Evolutionary conservation across 2,888 invertebrate genomes (phyloP).

Genomic region (Belgica antarctica): DNA sequence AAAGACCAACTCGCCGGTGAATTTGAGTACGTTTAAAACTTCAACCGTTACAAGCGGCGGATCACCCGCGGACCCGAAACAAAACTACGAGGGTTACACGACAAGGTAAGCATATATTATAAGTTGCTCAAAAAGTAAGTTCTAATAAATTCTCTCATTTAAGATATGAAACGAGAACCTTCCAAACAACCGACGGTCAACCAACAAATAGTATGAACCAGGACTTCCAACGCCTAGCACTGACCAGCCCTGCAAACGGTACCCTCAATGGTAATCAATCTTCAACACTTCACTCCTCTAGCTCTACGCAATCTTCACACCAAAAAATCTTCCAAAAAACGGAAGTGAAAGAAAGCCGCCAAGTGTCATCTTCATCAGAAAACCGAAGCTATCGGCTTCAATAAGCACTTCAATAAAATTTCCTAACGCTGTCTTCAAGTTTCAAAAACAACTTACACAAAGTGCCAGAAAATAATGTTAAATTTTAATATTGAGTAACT

Average conservation of each 20-base stretch:
- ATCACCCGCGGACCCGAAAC: conserved; percentile 49
- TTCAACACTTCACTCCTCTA: conserved; percentile 33
- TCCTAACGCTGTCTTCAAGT: background rate
- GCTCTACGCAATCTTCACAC: conserved; percentile 41
- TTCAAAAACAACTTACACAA: conserved; percentile 8
- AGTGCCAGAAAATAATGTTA: background rate
- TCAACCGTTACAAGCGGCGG: conserved; percentile 47
- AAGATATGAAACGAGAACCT: conserved; percentile 55
- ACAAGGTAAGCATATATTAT: conserved; percentile 63
- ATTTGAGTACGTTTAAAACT: conserved; percentile 50
- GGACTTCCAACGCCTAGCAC: conserved; percentile 52
- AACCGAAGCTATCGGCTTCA: conserved; percentile 52
- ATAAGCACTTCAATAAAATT: conserved; percentile 45
- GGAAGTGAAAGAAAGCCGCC: conserved; percentile 37
- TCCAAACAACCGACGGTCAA: conserved; percentile 49
- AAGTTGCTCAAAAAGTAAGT: conserved; percentile 31
- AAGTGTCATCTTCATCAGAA: conserved; percentile 12
- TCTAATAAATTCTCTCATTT: conserved; percentile 40
- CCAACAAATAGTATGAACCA: conserved; percentile 51
- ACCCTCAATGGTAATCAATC: conserved; percentile 11
- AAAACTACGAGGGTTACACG: conserved; percentile 66
- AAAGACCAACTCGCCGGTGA: conserved; percentile 52
- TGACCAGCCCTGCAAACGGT: conserved; percentile 46
- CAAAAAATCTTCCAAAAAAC: conserved; percentile 37
- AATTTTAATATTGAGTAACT: conserved; percentile 11